A percentile compares a stretch with the other conserved stretches of the same genome.
Evolutionary conservation across 92 coral and sea anemone species (phyloP).

Genomic region (Porites cylindrica): DNA sequence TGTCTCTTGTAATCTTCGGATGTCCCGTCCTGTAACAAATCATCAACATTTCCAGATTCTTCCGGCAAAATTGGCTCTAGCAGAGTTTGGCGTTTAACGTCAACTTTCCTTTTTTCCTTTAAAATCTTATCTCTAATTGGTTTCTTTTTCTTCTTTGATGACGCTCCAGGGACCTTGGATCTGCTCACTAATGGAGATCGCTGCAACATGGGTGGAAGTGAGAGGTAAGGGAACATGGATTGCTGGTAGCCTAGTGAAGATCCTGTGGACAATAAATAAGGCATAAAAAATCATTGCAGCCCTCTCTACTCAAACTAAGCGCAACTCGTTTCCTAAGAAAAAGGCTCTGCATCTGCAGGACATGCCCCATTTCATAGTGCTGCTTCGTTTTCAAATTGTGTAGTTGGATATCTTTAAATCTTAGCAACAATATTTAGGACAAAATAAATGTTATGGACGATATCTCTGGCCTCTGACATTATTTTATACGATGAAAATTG

Average conservation of each 20-base stretch:
- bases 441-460: no score
- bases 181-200: slow-evolving; percentile 50
- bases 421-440: no score
- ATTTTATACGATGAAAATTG: no score
- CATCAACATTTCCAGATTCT: slow-evolving; percentile 27
- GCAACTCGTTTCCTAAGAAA: not conserved
- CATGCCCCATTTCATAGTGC: no score
- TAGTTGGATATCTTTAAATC: no score
- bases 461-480: no score
- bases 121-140: not conserved
- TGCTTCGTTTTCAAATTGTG: no score
- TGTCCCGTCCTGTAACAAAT: slow-evolving; percentile 48
- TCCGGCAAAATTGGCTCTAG: slow-evolving; percentile 37
- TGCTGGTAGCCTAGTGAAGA: slow-evolving; percentile 20
- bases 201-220: slow-evolving; percentile 27
- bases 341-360: no score
- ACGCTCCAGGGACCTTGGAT: slow-evolving; percentile 66
- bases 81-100: slow-evolving; percentile 33
- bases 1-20: slow-evolving; percentile 71
- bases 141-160: slow-evolving; percentile 28
- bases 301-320: not conserved
- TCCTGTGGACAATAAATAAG: slow-evolving; percentile 18
- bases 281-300: not conserved
- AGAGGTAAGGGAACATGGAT: slow-evolving; percentile 26
- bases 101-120: slow-evolving; percentile 1